Conservation (phyloP, 2,888 invertebrate genomes). For the Dryadula phaetusa region DNA sequence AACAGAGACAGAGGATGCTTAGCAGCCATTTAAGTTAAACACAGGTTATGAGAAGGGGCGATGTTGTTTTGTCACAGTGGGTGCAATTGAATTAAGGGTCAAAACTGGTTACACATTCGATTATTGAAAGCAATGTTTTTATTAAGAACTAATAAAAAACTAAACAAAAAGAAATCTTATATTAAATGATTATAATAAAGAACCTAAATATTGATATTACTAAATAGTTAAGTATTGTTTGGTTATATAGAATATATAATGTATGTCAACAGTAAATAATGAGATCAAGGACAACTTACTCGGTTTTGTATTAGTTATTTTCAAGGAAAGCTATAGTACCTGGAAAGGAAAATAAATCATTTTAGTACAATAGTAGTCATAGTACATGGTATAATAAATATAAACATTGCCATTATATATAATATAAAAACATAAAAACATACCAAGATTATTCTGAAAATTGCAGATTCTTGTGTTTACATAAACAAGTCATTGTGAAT, state of each 20-base stretch:
- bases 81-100: constrained; percentile 14
- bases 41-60: constrained; percentile 10
- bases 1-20: constrained; percentile 5
- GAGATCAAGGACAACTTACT: constrained; percentile 25
- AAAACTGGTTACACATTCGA: constrained; percentile 7
- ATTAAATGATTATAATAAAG: not conserved
- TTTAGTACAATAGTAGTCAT: not conserved
- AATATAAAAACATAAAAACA: too few relatives aligned
- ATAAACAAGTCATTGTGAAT: not conserved
- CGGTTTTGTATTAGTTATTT: constrained; percentile 2
- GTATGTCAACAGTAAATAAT: not conserved
- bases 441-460: not conserved
- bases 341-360: constrained; percentile 31
- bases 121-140: not conserved
- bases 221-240: not conserved
- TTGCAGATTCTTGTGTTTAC: not conserved
- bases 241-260: constrained; percentile 4
- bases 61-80: not conserved
- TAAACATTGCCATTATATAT: not conserved
- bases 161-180: not conserved
- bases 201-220: not conserved
- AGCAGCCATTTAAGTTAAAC: constrained; percentile 21
- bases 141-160: not conserved
- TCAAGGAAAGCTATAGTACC: constrained; percentile 33
- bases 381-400: not conserved